Evolutionary conservation across 2,113 vertebrate species (phyloP).

Genomic region (Ia io): DNA sequence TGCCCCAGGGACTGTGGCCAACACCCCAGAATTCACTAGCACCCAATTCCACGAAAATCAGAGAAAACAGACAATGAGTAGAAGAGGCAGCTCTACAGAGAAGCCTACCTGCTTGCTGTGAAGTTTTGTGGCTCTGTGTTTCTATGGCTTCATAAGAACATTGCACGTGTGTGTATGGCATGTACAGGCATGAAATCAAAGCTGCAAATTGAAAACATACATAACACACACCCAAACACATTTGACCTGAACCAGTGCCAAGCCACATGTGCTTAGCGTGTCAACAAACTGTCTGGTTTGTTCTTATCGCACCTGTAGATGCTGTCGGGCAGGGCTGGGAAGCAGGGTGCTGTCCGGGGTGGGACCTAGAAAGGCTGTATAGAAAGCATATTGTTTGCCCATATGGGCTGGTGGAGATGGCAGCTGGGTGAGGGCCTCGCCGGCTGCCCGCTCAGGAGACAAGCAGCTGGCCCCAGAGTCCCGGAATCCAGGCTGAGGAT

Average conservation of each 20-base stretch:
- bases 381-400: conserved; percentile 83
- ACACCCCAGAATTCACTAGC: neutral
- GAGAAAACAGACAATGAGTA: neutral
- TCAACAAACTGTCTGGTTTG: conserved; percentile 78
- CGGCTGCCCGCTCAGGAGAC: conserved; percentile 75
- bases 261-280: conserved; percentile 51
- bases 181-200: neutral
- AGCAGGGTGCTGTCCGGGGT: conserved; percentile 22
- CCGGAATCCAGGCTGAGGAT: conserved; percentile 77
- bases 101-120: neutral
- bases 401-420: conserved; percentile 79
- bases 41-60: conserved; percentile 44
- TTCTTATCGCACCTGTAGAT: conserved; percentile 69
- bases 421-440: conserved; percentile 80
- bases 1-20: neutral
- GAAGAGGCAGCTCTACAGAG: neutral
- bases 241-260: conserved; percentile 41
- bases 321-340: conserved; percentile 63
- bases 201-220: conserved; percentile 51
- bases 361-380: conserved; percentile 75
- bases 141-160: neutral
- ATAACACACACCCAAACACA: neutral
- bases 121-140: neutral
- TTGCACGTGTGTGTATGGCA: too few relatives aligned
- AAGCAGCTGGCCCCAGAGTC: conserved; percentile 77